Conservation (phyloP, 1,140 invertebrate species). For the Drosophila paulistorum region DNA sequence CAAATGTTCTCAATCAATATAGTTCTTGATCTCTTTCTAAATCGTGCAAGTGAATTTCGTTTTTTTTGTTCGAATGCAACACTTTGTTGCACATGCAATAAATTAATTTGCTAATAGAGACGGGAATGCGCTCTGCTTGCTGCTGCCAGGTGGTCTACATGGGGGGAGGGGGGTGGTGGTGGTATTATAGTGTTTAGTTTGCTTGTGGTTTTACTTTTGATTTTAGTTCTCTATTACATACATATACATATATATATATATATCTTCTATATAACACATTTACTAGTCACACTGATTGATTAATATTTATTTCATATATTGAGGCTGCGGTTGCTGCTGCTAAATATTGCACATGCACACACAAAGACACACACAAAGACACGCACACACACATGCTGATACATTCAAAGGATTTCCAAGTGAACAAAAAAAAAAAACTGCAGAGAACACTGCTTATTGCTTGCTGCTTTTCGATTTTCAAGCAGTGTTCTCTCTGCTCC, state of each 20-base stretch:
- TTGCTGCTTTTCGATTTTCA: not conserved
- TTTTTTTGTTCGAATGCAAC: not conserved
- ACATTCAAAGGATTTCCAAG: not conserved
- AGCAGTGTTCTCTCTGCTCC: not conserved
- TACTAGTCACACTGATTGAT: conserved; percentile 12
- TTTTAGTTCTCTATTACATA: conserved; percentile 9
- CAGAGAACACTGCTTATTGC: conserved; percentile 1
- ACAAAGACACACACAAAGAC: not conserved
- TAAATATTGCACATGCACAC: conserved; percentile 4
- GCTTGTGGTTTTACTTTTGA: not conserved
- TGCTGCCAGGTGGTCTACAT: not conserved
- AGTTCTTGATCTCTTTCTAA: conserved; percentile 3
- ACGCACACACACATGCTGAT: not conserved
- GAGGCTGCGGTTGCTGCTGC: conserved; percentile 6
- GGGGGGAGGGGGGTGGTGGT: not conserved
- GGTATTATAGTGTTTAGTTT: not conserved
- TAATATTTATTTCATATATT: not conserved
- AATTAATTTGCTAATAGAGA: not conserved
- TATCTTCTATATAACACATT: conserved; percentile 4
- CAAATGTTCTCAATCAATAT: conserved; percentile 22
- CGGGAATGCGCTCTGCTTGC: no score
- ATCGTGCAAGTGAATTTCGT: not conserved
- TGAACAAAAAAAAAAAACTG: no score
- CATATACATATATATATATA: conserved; percentile 4
- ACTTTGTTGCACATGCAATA: no score